Evolutionary conservation across 2,888 invertebrate genomes (phyloP).

Genomic region (Galeopsomyia nigrocyanea): DNA sequence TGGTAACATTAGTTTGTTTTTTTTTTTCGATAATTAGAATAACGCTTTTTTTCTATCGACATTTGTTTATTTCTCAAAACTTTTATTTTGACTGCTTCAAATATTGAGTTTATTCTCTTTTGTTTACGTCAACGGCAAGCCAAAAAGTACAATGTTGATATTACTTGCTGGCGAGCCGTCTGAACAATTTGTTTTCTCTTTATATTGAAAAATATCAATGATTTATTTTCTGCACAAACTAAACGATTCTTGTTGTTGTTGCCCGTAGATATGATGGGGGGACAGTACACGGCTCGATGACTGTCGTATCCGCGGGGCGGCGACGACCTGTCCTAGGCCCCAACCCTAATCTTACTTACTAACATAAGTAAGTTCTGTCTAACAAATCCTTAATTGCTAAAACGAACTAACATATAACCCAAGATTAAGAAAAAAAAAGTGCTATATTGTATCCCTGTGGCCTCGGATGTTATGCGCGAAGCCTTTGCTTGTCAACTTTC

Average conservation of each 20-base stretch:
- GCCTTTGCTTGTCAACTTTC: conserved; percentile 55
- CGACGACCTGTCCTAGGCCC: conserved; percentile 71
- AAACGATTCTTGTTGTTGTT: conserved; percentile 67
- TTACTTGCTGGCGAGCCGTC: conserved; percentile 37
- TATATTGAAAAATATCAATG: conserved; percentile 32
- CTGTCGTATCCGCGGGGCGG: conserved; percentile 75
- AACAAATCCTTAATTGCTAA: conserved; percentile 64
- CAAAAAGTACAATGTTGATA: conserved; percentile 41
- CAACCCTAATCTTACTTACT: conserved; percentile 70
- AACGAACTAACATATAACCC: conserved; percentile 59
- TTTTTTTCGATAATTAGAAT: conserved; percentile 2
- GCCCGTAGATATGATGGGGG: conserved; percentile 74
- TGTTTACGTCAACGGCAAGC: conserved; percentile 25
- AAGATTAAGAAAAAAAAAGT: conserved; percentile 54
- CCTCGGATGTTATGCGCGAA: conserved; percentile 66
- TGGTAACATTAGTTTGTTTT: background rate
- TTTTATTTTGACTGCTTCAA: conserved; percentile 35
- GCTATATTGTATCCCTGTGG: conserved; percentile 51
- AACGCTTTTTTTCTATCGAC: conserved; percentile 9
- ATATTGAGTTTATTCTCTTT: conserved; percentile 23
- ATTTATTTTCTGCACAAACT: conserved; percentile 68
- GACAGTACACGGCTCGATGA: conserved; percentile 74
- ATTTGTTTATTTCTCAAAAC: conserved; percentile 20
- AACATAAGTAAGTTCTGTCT: conserved; percentile 70
- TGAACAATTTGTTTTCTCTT: conserved; percentile 35